These are phyloP conservation scores for Iselma pallidipennis DNA, from an alignment of 2,888 invertebrate genomes.

Conservation along the genomic window DNA sequence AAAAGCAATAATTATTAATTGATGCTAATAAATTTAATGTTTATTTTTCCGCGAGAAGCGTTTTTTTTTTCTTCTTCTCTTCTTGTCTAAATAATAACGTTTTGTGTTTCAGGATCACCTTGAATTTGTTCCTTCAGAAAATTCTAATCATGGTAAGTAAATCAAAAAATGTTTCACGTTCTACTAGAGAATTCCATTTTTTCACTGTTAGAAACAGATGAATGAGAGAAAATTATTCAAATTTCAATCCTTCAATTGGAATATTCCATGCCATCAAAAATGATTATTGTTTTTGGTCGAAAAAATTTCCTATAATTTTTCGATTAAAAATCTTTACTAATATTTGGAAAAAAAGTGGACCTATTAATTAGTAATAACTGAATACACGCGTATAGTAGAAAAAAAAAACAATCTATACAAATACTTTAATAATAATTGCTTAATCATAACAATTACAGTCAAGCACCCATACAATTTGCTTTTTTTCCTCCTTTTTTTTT, in stretches of 20 bases:
- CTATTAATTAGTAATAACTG: too few species aligned
- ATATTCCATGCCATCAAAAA: too few species aligned
- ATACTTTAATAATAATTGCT: background rate
- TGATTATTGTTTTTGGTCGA: too few species aligned
- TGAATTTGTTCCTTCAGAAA: conserved; percentile 19
- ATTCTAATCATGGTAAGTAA: conserved; percentile 35
- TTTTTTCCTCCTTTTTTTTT: background rate
- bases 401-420: background rate
- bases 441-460: background rate
- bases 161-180: background rate
- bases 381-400: background rate
- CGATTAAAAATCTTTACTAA: too few species aligned
- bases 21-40: background rate
- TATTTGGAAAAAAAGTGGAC: background rate
- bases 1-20: background rate
- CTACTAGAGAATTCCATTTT: too few species aligned
- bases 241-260: too few species aligned
- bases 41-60: background rate
- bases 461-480: background rate
- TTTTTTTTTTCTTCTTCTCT: background rate
- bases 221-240: too few species aligned
- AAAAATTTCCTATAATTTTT: too few species aligned
- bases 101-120: conserved; percentile 36
- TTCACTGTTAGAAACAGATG: too few species aligned
- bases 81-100: conserved; percentile 1